These are phyloP conservation scores for Drepanosiphum platanoidis DNA, from an alignment of 2,888 invertebrate genomes.

Conservation along the genomic window DNA sequence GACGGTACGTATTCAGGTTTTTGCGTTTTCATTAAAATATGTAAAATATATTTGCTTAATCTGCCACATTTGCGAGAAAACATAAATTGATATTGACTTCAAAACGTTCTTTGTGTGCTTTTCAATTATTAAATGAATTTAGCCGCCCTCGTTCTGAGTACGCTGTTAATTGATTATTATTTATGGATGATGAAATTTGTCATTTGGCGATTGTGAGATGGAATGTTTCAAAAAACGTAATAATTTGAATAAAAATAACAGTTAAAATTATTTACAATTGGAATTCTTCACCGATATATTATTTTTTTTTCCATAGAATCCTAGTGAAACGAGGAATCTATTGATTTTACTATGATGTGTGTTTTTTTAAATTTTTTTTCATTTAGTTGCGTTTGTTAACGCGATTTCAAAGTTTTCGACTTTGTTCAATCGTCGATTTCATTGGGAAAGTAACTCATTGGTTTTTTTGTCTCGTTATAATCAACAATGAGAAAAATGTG, in stretches of 20 bases:
- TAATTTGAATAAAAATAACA: not conserved
- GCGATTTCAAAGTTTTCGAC: too few relatives aligned
- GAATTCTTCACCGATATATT: too few relatives aligned
- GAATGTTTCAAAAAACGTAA: not conserved
- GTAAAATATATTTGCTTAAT: not conserved
- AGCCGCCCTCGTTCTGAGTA: not conserved
- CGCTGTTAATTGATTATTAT: constrained; percentile 26
- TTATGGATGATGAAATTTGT: not conserved
- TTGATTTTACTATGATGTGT: too few relatives aligned
- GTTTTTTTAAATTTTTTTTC: too few relatives aligned
- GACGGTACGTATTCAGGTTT: not conserved
- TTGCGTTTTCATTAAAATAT: not conserved
- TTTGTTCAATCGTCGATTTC: too few relatives aligned
- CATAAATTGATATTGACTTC: not conserved
- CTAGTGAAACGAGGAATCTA: too few relatives aligned
- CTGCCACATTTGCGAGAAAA: not conserved
- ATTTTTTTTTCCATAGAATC: too few relatives aligned
- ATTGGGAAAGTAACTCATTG: too few relatives aligned
- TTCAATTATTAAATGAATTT: not conserved
- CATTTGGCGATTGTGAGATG: not conserved
- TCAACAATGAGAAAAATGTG: too few relatives aligned
- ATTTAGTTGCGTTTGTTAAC: too few relatives aligned
- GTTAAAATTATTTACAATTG: too few relatives aligned
- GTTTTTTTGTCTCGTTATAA: too few relatives aligned
- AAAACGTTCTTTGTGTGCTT: not conserved